Percentiles rank a stretch among this genome's conserved stretches.
Evolutionary conservation across 2,113 vertebrate species (phyloP).

Genomic region (Ceyx melanurus): DNA sequence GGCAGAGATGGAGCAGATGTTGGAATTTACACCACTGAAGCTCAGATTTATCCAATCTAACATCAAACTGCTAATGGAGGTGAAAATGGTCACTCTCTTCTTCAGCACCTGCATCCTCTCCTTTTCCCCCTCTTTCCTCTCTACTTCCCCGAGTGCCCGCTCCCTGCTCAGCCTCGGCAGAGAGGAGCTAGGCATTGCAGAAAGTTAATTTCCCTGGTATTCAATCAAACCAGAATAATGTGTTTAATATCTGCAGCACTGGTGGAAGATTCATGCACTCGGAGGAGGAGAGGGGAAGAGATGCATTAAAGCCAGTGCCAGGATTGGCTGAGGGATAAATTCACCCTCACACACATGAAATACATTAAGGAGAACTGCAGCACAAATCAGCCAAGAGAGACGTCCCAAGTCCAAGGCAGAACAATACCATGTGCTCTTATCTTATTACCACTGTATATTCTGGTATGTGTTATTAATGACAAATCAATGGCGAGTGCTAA

Average conservation of each 20-base stretch:
- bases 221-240: conserved; percentile 75
- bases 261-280: conserved; percentile 58
- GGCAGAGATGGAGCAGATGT: conserved; percentile 77
- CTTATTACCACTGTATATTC: conserved; percentile 35
- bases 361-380: not conserved
- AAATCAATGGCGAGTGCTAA: not conserved
- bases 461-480: not conserved
- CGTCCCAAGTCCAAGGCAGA: not conserved
- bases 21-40: conserved; percentile 71
- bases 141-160: not conserved
- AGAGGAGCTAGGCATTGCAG: not conserved
- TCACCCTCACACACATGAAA: not conserved
- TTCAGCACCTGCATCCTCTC: not conserved
- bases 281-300: conserved; percentile 12
- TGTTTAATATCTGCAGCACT: conserved; percentile 71
- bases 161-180: not conserved
- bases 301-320: conserved; percentile 35
- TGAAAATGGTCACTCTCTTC: not conserved
- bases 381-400: conserved; percentile 19
- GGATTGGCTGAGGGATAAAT: not conserved
- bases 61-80: conserved; percentile 55
- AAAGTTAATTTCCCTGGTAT: conserved; percentile 58
- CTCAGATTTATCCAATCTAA: conserved; percentile 64
- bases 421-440: not conserved
- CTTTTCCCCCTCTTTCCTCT: not conserved